Base-by-base conservation (phyloP, 2,888 invertebrate species). In the Notodonta dromedarius region DNA sequence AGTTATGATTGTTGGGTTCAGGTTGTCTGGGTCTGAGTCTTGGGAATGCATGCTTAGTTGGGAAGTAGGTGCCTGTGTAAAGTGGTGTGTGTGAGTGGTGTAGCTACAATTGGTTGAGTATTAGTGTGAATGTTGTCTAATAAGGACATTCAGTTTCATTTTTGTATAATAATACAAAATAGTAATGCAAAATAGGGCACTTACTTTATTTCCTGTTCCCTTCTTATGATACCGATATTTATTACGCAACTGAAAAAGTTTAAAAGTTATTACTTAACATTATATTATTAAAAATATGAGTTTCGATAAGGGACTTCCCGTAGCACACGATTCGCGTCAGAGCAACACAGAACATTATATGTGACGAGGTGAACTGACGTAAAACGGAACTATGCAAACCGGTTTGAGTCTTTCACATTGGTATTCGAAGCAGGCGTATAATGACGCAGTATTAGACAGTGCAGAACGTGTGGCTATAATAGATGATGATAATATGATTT, bases 381-480 rank as follows among this genome's bases (percentile, higher is more conserved):
- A 70, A n/a, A 66, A 73, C 71, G 69, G 69, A 73, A 67, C 75
- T 67, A 44, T 61, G 57, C 16, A 58, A 78, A 78, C 79, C 73
- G 70, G 78, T 78, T 73, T 16, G 40, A 54, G 60, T 63, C 50
- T 60, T 60, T 61, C 40, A 65, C 63, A 67, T 75, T 71, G 61
- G 62, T 69, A 75, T 73, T 70, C 75, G 60, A 71, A 66, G 60
- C 59, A 54, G 62, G 58, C 59, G 53, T 12, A 59, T 63, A 63
- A 59, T 73, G 74, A 74, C 59, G 72, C 74, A 72, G 35, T 58
- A 53, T 24, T 60, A 63, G 50, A 51, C 59, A 57, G 24, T 57
- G 56, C 32, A 46, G 40, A 16, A 14, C 46, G 46, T 46, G 46
- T 6, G 46, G 42, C 48, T 35, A 51, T 46, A 57, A 16, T 50